Percentiles rank a stretch among this genome's conserved stretches.
Evolutionary conservation across 2,113 vertebrate species (phyloP).

Genomic region (Hippocampus mohnikei): DNA sequence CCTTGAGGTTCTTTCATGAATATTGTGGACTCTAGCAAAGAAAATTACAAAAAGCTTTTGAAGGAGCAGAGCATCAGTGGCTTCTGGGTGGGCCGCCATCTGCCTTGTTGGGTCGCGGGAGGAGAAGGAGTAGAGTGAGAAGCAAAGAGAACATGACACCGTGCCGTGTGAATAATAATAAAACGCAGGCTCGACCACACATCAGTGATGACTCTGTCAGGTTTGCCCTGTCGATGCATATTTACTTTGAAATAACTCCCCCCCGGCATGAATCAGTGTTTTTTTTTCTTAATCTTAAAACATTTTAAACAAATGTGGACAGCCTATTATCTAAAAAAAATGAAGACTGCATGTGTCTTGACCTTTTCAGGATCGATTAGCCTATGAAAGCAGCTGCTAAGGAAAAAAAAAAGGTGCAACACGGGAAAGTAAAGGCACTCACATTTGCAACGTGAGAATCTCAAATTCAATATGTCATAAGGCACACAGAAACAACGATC

Average conservation of each 20-base stretch:
- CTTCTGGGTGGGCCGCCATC: neutral
- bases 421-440: neutral
- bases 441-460: conserved; percentile 32
- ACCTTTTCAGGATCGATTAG: neutral
- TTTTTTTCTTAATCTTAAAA: neutral
- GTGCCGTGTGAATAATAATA: neutral
- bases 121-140: neutral
- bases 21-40: neutral
- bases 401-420: neutral
- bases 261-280: too few relatives aligned
- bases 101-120: neutral
- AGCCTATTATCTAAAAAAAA: neutral
- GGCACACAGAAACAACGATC: conserved; percentile 32
- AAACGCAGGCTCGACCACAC: neutral
- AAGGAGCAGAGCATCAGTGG: neutral
- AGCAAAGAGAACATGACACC: neutral
- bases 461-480: conserved; percentile 52
- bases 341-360: neutral
- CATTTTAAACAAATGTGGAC: neutral
- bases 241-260: neutral
- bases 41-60: neutral
- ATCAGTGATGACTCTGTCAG: neutral
- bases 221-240: neutral
- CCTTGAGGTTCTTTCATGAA: neutral
- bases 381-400: conserved; percentile 6